Conservation (phyloP, 2,797 vertebrate species). For the Poecile montanus region DNA sequence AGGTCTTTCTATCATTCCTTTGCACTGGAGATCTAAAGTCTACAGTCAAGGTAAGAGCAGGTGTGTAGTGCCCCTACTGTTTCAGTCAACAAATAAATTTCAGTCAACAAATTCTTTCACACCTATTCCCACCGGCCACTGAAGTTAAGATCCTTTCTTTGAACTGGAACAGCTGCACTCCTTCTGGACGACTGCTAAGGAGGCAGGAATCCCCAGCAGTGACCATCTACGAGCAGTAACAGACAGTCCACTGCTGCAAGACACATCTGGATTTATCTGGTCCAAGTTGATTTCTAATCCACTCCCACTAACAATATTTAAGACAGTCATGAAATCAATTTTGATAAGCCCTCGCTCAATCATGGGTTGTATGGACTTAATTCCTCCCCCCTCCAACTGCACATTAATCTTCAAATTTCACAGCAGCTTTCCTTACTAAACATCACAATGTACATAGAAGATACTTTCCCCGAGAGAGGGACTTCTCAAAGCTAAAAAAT, state of each 20-base stretch:
- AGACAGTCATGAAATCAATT: not conserved
- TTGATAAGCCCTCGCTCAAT: not conserved
- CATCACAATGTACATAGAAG: not conserved
- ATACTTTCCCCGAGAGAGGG: not conserved
- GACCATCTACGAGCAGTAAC: not conserved
- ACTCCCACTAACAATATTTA: not conserved
- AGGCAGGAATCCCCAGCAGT: not conserved
- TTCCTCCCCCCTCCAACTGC: not conserved
- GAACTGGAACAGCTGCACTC: not conserved
- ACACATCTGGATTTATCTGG: not conserved
- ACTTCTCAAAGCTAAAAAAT: not conserved
- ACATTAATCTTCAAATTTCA: not conserved
- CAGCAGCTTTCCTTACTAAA: not conserved
- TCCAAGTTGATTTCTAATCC: not conserved
- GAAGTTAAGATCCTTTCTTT: not conserved
- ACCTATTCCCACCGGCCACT: not conserved
- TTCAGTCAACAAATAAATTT: not conserved
- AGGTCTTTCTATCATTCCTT: not conserved
- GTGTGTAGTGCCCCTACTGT: not conserved
- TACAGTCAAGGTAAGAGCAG: not conserved
- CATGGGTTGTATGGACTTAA: not conserved
- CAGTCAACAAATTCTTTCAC: not conserved
- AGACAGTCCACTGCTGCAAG: not conserved
- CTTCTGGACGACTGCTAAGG: not conserved
- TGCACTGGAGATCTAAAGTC: not conserved